Evolutionary conservation across 2,888 invertebrate species (phyloP), one percentile per base, ranked within the genome.

Genomic region (Dastarcus helophoroides): DNA sequence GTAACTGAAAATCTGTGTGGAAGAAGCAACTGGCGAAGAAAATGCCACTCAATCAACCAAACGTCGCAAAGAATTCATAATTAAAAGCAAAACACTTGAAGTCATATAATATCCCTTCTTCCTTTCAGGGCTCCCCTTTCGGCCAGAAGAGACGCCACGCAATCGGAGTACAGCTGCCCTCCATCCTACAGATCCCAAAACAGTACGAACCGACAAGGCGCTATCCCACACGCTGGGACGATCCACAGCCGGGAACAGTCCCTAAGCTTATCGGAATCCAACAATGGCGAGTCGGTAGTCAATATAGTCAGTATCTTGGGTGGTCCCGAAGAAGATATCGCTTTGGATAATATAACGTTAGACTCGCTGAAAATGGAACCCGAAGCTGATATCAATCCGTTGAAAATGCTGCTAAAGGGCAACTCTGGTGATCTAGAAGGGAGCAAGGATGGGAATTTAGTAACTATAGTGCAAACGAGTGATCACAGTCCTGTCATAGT

Each of bases 161-260:
- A 60, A 41, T 78, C 79, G 1, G 82, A 83, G 49, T 81, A 79
- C 66, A 83, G 82, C 57, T 75, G 80, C 16, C 84, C 84, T 8
- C 84, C 85, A 0, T 83, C 83, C 25, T 85, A 85, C 61, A 70
- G 82, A 31, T 76, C 76, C 12, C 64, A 73, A 36, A 67, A 63
- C 21, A 60, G 64, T 38, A 58, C 61, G 9, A 48, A 53, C 12
- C 44, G 60, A 27, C 56, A 58, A 38, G 50, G 52, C 30, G 50
- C 53, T 33, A 48, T 63, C 58, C 43, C 63, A 63, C 13, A 46
- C 29, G 47, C 64, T 60, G 42, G 64, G 53, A 47, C 61, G 53
- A 39, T 69, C 54, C 61, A 64, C 58, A 52, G 73, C 39, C 43
- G 67, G 58, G 62, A 66, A 55, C 58, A 70, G 56, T 54, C 73